phyloP scores from a whole-genome alignment of 2,888 invertebrate genomes.

The Cryptus armator region DNA sequence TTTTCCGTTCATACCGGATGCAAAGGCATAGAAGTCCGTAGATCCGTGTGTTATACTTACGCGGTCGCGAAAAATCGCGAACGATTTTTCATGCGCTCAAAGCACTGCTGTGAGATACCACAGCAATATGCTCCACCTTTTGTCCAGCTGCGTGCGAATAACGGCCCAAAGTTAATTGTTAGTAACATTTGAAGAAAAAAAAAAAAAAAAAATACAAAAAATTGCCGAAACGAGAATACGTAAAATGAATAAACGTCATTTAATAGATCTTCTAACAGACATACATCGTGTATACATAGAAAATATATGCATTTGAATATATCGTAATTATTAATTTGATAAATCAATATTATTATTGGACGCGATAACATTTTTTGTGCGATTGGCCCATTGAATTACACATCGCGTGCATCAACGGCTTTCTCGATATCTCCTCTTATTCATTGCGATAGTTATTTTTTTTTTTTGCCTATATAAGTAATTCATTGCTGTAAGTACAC shows the following conservation, averaged over 20 bases:
- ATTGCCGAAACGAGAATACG: conserved; percentile 22
- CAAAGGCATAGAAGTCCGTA: background rate
- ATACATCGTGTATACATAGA: conserved; percentile 72
- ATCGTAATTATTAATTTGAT: conserved; percentile 59
- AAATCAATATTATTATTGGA: conserved; percentile 45
- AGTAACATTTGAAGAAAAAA: conserved; percentile 52
- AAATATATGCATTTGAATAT: conserved; percentile 68
- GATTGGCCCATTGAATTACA: conserved; percentile 14
- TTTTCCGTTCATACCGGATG: background rate
- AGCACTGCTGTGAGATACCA: conserved; percentile 78
- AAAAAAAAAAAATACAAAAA: conserved; percentile 13
- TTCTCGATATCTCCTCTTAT: conserved; percentile 14
- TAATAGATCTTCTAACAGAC: conserved; percentile 71
- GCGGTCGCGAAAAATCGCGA: conserved; percentile 26
- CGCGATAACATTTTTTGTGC: conserved; percentile 61
- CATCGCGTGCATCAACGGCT: conserved; percentile 25
- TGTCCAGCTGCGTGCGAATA: conserved; percentile 84
- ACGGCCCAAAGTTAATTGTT: conserved; percentile 75
- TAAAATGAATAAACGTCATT: conserved; percentile 68
- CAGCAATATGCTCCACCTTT: conserved; percentile 79
- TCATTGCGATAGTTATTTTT: conserved; percentile 38
- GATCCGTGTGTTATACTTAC: conserved; percentile 48
- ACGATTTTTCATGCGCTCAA: conserved; percentile 74
- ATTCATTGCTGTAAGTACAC: conserved; percentile 68
- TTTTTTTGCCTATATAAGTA: conserved; percentile 39